A percentile compares a stretch with the other conserved stretches of the same genome.
Conservation (phyloP, 1,140 invertebrate species). For the Coenobita brevimanus region DNA sequence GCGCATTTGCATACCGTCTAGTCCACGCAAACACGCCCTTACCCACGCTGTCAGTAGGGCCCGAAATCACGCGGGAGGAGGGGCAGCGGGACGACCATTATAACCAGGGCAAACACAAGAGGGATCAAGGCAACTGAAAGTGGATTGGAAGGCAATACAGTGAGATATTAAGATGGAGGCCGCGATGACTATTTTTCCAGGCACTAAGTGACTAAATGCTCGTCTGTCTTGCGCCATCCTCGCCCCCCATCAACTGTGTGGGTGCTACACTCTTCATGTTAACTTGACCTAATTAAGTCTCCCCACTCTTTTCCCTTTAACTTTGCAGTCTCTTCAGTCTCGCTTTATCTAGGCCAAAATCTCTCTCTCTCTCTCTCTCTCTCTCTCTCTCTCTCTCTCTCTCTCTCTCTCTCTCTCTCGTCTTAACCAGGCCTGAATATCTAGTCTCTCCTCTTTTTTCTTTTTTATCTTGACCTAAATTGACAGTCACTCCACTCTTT, state of each 20-base stretch:
- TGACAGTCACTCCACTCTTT: too few relatives aligned
- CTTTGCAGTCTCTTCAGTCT: too few relatives aligned
- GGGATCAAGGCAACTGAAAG: conserved; percentile 53
- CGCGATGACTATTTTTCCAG: neutral
- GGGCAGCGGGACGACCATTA: neutral
- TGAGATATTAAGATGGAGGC: conserved; percentile 31
- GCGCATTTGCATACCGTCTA: conserved; percentile 38
- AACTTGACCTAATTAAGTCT: too few relatives aligned
- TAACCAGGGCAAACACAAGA: conserved; percentile 44
- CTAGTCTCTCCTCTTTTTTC: too few relatives aligned
- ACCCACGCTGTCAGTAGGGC: neutral
- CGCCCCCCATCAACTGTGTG: neutral
- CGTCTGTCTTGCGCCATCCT: neutral
- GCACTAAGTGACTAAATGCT: neutral
- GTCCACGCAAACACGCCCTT: neutral
- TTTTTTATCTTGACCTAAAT: too few relatives aligned
- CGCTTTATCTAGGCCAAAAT: too few relatives aligned
- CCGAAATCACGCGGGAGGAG: neutral
- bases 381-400: too few relatives aligned
- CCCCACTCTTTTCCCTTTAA: too few relatives aligned
- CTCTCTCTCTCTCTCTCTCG: too few relatives aligned
- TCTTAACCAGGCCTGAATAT: too few relatives aligned
- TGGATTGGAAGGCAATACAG: conserved; percentile 52
- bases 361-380: too few relatives aligned
- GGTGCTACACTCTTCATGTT: neutral